phyloP scores from a whole-genome alignment of 2,797 vertebrate species.

The Garrulus glandarius region DNA sequence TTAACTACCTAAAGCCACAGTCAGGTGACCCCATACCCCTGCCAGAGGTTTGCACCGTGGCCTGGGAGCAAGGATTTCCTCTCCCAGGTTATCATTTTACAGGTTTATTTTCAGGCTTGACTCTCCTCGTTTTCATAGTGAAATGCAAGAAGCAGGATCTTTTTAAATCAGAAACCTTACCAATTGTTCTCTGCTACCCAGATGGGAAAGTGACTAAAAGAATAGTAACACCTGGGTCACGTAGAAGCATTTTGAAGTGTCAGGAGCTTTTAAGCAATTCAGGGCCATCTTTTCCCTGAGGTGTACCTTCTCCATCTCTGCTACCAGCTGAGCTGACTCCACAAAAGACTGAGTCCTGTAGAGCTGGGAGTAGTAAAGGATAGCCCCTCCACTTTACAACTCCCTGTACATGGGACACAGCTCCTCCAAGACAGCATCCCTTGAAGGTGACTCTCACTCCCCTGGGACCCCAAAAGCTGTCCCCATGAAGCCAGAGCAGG shows the following conservation, averaged over 20 bases:
- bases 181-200: background rate
- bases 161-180: background rate
- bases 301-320: background rate
- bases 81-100: background rate
- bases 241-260: background rate
- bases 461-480: background rate
- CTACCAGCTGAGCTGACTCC: background rate
- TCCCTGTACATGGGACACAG: background rate
- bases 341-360: background rate
- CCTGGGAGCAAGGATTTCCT: background rate
- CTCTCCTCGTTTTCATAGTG: background rate
- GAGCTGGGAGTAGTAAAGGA: background rate
- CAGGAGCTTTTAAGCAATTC: background rate
- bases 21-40: rapidly evolving
- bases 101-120: background rate
- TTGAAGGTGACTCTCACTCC: rapidly evolving
- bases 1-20: background rate
- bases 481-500: rapidly evolving
- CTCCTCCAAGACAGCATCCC: background rate
- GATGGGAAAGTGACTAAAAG: background rate
- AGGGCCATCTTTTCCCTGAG: background rate
- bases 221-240: background rate
- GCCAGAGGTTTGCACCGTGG: background rate
- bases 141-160: background rate
- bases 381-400: background rate